Evolutionary conservation across 2,888 invertebrate genomes (phyloP).

Genomic region (Volucella zonaria): DNA sequence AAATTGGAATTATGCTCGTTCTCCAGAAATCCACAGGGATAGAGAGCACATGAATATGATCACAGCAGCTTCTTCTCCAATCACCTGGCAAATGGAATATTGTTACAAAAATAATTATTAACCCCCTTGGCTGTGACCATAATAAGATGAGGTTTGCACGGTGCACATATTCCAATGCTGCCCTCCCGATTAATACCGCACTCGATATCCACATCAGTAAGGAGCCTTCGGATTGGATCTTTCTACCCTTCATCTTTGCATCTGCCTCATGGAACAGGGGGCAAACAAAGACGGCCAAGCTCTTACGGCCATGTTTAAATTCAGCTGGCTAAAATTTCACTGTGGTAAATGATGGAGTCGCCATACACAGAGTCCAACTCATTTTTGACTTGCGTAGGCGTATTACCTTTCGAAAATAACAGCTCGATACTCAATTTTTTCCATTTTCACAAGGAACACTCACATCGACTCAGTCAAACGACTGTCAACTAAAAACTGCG

Average conservation of each 20-base stretch:
- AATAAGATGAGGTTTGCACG: slow-evolving; percentile 65
- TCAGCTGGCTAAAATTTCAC: too few species aligned
- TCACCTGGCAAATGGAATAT: slow-evolving; percentile 51
- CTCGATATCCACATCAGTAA: slow-evolving; percentile 42
- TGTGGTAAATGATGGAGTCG: too few species aligned
- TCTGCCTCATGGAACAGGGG: slow-evolving; percentile 25
- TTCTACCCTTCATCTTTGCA: slow-evolving; percentile 20
- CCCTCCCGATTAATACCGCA: slow-evolving; percentile 63
- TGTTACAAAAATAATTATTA: slow-evolving; percentile 69
- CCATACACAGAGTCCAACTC: too few species aligned
- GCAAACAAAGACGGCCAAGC: slow-evolving; percentile 75
- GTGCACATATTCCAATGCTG: slow-evolving; percentile 51
- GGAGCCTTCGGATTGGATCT: slow-evolving; percentile 49
- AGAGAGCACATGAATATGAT: background rate
- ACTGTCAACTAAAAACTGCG: too few species aligned
- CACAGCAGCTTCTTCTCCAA: slow-evolving; percentile 3
- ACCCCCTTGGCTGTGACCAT: slow-evolving; percentile 70
- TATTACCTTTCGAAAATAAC: too few species aligned
- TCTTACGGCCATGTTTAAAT: too few species aligned
- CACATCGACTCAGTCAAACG: too few species aligned
- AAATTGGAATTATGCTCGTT: slow-evolving; percentile 74
- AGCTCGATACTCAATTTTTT: too few species aligned
- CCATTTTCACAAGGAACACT: too few species aligned
- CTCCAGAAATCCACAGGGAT: slow-evolving; percentile 3
- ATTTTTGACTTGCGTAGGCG: too few species aligned